phyloP scores from a whole-genome alignment of 1,140 invertebrate genomes.

The Drosophila orosa region DNA sequence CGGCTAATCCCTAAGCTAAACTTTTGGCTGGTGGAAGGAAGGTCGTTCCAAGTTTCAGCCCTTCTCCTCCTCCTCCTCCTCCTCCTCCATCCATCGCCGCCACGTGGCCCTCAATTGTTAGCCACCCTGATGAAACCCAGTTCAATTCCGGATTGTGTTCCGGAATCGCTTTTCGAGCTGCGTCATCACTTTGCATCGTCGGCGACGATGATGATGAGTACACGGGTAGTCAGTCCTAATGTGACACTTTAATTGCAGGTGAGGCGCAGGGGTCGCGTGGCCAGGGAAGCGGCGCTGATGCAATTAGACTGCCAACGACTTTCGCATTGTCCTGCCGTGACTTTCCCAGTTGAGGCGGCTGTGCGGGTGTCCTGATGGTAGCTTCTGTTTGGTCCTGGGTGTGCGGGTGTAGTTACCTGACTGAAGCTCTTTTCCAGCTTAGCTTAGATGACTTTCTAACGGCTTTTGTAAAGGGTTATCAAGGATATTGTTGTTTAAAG shows the following conservation, averaged over 20 bases:
- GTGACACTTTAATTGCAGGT: constrained; percentile 84
- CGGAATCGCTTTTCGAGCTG: constrained; percentile 72
- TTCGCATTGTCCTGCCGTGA: constrained; percentile 75
- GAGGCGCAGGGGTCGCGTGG: constrained; percentile 72
- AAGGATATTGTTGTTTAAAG: neutral
- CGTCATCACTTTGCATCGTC: constrained; percentile 67
- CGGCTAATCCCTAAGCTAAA: constrained; percentile 77
- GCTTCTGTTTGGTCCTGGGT: constrained; percentile 13
- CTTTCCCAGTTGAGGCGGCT: constrained; percentile 47
- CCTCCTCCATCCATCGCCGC: constrained; percentile 24
- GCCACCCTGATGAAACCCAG: constrained; percentile 2
- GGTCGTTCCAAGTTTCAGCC: constrained; percentile 53
- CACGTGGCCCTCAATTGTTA: constrained; percentile 55
- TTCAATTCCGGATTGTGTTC: constrained; percentile 45
- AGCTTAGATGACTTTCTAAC: constrained; percentile 36
- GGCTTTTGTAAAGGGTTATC: neutral
- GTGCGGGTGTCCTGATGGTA: constrained; percentile 20
- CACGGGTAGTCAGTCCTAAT: constrained; percentile 54
- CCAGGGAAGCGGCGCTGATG: constrained; percentile 64
- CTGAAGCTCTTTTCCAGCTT: constrained; percentile 32
- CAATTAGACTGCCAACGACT: constrained; percentile 78
- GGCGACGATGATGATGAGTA: constrained; percentile 11
- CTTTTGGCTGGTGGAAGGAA: constrained; percentile 68
- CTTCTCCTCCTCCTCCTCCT: constrained; percentile 10
- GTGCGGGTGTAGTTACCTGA: constrained; percentile 44